These are phyloP conservation scores for Caenorhabditis wallacei DNA, from an alignment of 2,888 invertebrate genomes.

Conservation along the genomic window DNA sequence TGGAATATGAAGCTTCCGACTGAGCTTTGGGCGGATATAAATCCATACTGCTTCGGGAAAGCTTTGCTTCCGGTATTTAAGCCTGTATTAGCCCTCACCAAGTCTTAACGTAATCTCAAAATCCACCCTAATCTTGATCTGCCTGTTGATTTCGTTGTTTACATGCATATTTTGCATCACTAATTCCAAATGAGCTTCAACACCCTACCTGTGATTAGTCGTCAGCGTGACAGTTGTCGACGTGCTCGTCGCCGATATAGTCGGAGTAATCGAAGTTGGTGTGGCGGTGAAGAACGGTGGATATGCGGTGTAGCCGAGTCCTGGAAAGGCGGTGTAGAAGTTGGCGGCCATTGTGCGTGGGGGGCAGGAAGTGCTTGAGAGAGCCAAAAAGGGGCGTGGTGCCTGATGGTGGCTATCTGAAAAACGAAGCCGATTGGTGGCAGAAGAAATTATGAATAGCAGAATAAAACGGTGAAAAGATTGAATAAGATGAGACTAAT, in stretches of 20 bases:
- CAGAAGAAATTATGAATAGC: not conserved
- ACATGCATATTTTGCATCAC: not conserved
- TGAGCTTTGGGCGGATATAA: slow-evolving; percentile 1
- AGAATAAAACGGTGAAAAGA: not conserved
- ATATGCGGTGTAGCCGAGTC: slow-evolving; percentile 51
- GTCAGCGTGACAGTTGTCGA: slow-evolving; percentile 20
- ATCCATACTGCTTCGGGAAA: not conserved
- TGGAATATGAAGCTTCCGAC: not conserved
- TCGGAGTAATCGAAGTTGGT: slow-evolving; percentile 3
- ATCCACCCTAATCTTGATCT: slow-evolving; percentile 65
- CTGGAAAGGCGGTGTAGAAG: slow-evolving; percentile 60
- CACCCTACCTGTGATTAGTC: slow-evolving; percentile 34
- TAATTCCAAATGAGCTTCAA: not conserved
- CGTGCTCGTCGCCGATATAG: slow-evolving; percentile 25
- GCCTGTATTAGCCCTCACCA: slow-evolving; percentile 46
- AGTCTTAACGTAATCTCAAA: slow-evolving; percentile 66
- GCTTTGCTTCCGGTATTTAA: slow-evolving; percentile 38
- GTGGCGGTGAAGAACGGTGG: slow-evolving; percentile 42
- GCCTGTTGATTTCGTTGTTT: slow-evolving; percentile 37
- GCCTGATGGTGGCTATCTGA: slow-evolving; percentile 3
- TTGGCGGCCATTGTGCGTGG: slow-evolving; percentile 50
- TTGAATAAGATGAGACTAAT: slow-evolving; percentile 23
- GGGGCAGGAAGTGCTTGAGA: slow-evolving; percentile 42
- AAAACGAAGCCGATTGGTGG: slow-evolving; percentile 31
- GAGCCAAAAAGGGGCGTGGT: slow-evolving; percentile 33